phyloP scores from a whole-genome alignment of 2,113 vertebrate species.

The Hystrix cristata region DNA sequence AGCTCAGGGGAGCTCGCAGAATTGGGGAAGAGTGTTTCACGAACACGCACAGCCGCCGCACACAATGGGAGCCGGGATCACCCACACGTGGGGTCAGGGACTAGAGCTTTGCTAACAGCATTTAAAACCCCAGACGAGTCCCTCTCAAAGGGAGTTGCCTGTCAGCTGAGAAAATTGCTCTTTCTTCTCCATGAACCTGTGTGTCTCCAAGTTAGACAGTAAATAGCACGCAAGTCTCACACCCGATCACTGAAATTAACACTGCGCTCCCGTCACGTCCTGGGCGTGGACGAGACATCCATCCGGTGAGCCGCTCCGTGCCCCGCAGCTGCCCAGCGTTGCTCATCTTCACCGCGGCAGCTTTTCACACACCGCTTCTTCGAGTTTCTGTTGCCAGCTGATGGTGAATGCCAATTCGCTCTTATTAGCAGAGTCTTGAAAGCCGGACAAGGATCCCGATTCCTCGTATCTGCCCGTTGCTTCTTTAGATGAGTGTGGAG shows the following conservation, averaged over 20 bases:
- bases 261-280: not conserved
- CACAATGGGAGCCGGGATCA: fast-evolving
- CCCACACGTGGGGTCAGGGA: fast-evolving
- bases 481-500: slow-evolving; percentile 61
- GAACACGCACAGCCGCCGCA: not conserved
- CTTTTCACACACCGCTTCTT: slow-evolving; percentile 28
- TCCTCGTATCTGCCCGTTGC: slow-evolving; percentile 59
- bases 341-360: not conserved
- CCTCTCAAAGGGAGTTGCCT: slow-evolving; percentile 26
- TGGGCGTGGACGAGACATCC: slow-evolving; percentile 58
- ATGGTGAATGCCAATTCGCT: slow-evolving; percentile 50
- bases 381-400: slow-evolving; percentile 59
- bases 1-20: not conserved
- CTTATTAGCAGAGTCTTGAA: slow-evolving; percentile 74
- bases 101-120: fast-evolving
- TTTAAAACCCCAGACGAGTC: slow-evolving; percentile 17
- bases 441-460: slow-evolving; percentile 32
- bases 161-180: not conserved
- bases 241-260: slow-evolving; percentile 44
- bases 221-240: not conserved
- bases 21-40: not conserved
- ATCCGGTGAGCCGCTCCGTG: not conserved
- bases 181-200: not conserved
- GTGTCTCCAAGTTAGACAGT: not conserved
- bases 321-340: slow-evolving; percentile 39